phyloP scores from a whole-genome alignment of 2,888 invertebrate genomes.

The Timandra comae region DNA sequence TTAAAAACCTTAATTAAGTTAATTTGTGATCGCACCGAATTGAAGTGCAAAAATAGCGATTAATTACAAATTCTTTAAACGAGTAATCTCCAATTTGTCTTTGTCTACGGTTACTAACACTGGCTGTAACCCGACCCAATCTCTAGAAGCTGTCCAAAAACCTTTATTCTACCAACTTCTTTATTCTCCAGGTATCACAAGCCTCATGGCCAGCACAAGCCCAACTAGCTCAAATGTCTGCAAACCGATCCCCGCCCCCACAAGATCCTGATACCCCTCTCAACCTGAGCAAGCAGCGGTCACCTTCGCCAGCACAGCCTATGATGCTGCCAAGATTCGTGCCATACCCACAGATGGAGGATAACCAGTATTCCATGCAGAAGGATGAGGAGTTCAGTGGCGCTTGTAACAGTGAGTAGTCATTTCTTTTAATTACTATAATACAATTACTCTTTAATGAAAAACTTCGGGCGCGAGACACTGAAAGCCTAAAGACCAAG shows the following conservation, averaged over 20 bases:
- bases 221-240: conserved; percentile 83
- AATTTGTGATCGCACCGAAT: no score
- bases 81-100: no score
- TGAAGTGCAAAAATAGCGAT: no score
- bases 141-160: no score
- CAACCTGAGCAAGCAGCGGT: conserved; percentile 91
- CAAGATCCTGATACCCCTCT: conserved; percentile 89
- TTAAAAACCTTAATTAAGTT: no score
- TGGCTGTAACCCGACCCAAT: no score
- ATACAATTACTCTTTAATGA: no score
- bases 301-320: conserved; percentile 74
- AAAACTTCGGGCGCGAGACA: no score
- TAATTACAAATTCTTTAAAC: no score
- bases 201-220: conserved; percentile 82
- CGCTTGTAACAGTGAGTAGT: conserved; percentile 59
- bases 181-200: conserved; percentile 63
- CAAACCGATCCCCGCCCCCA: conserved; percentile 77
- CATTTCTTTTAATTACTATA: no score
- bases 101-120: no score
- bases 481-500: no score
- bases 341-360: conserved; percentile 67
- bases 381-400: conserved; percentile 64
- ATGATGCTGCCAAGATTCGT: conserved; percentile 75
- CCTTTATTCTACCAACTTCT: background rate
- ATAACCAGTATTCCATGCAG: conserved; percentile 56